Evolutionary conservation across 2,797 vertebrate species (phyloP).

Genomic region (Amniataba percoides): DNA sequence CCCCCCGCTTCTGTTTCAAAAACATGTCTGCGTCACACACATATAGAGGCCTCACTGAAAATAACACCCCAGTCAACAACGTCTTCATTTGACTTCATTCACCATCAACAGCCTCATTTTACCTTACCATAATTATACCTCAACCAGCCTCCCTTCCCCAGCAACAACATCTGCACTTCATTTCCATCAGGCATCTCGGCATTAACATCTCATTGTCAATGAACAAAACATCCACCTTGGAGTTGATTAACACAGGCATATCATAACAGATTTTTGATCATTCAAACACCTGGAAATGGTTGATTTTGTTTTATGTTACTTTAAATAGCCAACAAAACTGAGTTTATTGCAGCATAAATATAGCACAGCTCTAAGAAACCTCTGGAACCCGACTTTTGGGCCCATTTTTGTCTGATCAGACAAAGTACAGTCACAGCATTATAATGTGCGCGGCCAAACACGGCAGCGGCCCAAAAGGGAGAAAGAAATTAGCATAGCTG

Average conservation of each 20-base stretch:
- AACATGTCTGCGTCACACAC: slow-evolving; percentile 48
- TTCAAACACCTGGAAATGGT: slow-evolving; percentile 6
- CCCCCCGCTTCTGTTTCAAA: slow-evolving; percentile 42
- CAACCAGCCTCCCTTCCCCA: slow-evolving; percentile 54
- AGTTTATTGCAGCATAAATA: slow-evolving; percentile 23
- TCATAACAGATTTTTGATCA: neutral
- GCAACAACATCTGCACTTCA: slow-evolving; percentile 64
- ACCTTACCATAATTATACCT: slow-evolving; percentile 75
- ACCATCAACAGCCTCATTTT: slow-evolving; percentile 66
- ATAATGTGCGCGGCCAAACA: slow-evolving; percentile 34
- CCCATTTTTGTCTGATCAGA: slow-evolving; percentile 39
- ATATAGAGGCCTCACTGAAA: slow-evolving; percentile 60
- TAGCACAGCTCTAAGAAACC: slow-evolving; percentile 10
- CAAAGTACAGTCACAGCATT: slow-evolving; percentile 32
- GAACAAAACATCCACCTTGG: slow-evolving; percentile 23
- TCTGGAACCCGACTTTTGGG: slow-evolving; percentile 15
- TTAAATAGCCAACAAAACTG: neutral
- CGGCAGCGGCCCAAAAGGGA: slow-evolving; percentile 18
- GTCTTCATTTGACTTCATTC: slow-evolving; percentile 73
- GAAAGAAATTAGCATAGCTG: slow-evolving; percentile 41
- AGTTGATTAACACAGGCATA: neutral
- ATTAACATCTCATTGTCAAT: slow-evolving; percentile 28
- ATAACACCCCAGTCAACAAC: slow-evolving; percentile 68
- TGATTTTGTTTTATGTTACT: slow-evolving; percentile 8
- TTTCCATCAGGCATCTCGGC: slow-evolving; percentile 48